Evolutionary conservation across 2,888 invertebrate species (phyloP), one percentile per base, ranked within the genome.

Genomic region (Thyatira batis): DNA sequence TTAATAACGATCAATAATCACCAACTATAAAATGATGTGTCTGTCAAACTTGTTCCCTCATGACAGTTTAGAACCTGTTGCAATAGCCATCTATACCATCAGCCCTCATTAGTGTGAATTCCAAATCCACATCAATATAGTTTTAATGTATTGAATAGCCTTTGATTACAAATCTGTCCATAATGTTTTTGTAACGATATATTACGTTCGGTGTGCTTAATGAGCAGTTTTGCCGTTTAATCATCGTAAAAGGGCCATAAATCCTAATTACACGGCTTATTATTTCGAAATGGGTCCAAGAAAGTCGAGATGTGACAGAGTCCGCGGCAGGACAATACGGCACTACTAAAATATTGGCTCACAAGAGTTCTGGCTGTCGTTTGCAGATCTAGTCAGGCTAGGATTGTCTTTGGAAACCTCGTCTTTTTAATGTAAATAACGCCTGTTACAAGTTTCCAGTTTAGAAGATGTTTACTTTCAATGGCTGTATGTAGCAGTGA

Each of bases 191-290:
- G 69, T 69, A 67, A 69, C 76, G 69, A 82, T 80, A 69, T 71
- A 77, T 85, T 78, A 76, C 77, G 69, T 65, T 65, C 62, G 64
- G 49, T 50, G 61, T 63, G 57, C 79, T 78, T 82, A 85, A 85
- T 83, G 84, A 84, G 76, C 68, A 58, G 62, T 62, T 65, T 60
- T 60, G 71, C 70, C 76, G 78, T 85, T 88, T 86, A 85, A 86
- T 88, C 86, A 85, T 87, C 78, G 79, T 81, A 82, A 87, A 84
- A 80, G 81, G 76, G 67, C 76, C 78, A 85, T 89, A 88, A 89
- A 89, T 89, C 80, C 84, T 86, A 86, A 88, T 89, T 88, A 88
- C 82, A 84, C 65, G 77, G 82, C 88, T 87, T 89, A 88, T 89
- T 88, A 89, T 87, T 87, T 87, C 82, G 76, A 85, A 78, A 80